Conservation (phyloP, 2,797 vertebrate species). For the Tinamus major region DNA sequence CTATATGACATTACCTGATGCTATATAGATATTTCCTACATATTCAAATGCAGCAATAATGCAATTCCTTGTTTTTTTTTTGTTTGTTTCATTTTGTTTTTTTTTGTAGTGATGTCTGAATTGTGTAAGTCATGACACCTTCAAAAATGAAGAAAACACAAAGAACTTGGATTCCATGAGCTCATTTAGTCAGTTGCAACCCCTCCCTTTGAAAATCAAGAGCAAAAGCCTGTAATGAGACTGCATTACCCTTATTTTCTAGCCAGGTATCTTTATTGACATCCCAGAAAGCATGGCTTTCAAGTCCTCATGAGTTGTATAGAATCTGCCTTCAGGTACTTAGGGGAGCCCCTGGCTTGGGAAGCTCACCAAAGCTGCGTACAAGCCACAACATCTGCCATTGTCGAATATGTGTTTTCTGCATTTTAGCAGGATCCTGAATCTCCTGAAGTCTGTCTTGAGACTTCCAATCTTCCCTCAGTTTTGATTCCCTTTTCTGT, state of each 20-base stretch:
- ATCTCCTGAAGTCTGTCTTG: neutral
- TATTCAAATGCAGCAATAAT: neutral
- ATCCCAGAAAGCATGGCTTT: neutral
- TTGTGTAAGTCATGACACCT: neutral
- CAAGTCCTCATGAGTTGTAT: neutral
- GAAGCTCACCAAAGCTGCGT: neutral
- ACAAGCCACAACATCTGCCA: neutral
- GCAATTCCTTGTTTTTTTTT: neutral
- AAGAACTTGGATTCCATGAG: neutral
- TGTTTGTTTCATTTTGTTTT: neutral
- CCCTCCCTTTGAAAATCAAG: neutral
- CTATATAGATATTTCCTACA: neutral
- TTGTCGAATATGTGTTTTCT: neutral
- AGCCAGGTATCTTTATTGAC: neutral
- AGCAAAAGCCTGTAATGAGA: neutral
- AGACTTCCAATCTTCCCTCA: neutral
- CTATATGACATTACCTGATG: neutral
- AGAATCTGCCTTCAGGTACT: accelerated
- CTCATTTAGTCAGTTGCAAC: neutral
- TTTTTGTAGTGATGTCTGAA: neutral
- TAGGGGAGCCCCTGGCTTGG: accelerated
- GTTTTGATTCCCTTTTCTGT: neutral
- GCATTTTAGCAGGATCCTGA: neutral
- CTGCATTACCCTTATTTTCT: neutral
- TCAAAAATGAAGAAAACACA: neutral